Base-by-base conservation (phyloP, 2,888 invertebrate genomes). In the Pegoplata infirma region DNA sequence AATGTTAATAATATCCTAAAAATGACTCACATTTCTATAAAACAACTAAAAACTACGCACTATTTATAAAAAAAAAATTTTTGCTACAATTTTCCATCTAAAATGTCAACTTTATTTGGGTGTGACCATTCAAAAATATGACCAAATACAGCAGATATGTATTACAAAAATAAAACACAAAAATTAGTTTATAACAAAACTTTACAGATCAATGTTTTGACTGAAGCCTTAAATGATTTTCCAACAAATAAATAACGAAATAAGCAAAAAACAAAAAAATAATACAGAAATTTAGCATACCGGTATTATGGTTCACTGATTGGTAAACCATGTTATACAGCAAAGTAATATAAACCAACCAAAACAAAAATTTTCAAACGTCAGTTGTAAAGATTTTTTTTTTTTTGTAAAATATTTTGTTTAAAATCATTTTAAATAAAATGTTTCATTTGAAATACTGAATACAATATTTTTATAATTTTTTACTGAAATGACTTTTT, bases 251-350 rank as follows among this genome's bases (percentile, higher is more conserved):
- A 46, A 47, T 28, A n/a, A 36, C n/a, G n/a, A n/a, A n/a, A n/a
- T n/a, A n/a, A n/a, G n/a, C n/a, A n/a, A n/a, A n/a, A n/a, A n/a
- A n/a, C 12, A 40, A 44, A 1, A 19, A 14, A 23, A 56, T n/a
- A n/a, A 16, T n/a, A n/a, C n/a, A n/a, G 21, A 58, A 44, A 56
- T n/a, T 36, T 59, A 19, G 28, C 53, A 36, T 44, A 66, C 76
- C 76, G 80, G 80, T 56, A 69, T 67, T 53, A 68, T 59, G 80
- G 58, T 61, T 73, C 80, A 69, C 46, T 76, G 80, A 66, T 28
- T 76, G 44, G 36, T 67, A 47, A 64, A 55, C 61, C 61, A 61
- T 25, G 25, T 25, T 5, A 25, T 5, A 25, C 6, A 25, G 3
- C 6, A 5, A 25, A 6, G 3, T 25, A 25, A 25, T 6, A 5